Conservation (phyloP, 1,140 invertebrate species). For the Saccostrea cuccullata region DNA sequence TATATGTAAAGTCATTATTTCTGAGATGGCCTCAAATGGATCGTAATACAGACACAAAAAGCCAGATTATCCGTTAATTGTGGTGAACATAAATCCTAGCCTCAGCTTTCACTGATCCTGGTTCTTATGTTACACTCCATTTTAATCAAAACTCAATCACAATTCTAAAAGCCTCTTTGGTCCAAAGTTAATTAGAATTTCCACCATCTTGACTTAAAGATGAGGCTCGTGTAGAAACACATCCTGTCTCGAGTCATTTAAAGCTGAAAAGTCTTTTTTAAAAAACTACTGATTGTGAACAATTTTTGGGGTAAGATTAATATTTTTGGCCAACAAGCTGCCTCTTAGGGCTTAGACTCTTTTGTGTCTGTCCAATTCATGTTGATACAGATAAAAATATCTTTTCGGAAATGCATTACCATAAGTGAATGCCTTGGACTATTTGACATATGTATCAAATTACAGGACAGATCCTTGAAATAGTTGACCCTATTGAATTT, state of each 20-base stretch:
- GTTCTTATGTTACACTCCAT: conserved; percentile 1
- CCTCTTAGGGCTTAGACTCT: neutral
- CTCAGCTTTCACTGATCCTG: neutral
- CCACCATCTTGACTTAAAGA: neutral
- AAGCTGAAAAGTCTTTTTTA: neutral
- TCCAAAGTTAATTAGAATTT: neutral
- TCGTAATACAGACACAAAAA: neutral
- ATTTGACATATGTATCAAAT: neutral
- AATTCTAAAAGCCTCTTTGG: neutral
- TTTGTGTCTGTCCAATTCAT: neutral
- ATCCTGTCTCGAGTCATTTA: neutral
- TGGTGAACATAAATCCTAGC: neutral
- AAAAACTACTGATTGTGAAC: neutral
- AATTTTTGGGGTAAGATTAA: neutral
- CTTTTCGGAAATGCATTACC: neutral
- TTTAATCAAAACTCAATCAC: neutral
- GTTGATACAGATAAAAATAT: conserved; percentile 5
- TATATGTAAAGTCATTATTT: neutral
- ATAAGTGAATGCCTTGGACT: neutral
- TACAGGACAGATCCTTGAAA: neutral
- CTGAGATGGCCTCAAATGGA: neutral
- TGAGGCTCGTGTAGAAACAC: neutral
- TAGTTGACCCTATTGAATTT: neutral
- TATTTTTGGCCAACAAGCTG: neutral
- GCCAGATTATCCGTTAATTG: neutral